phyloP scores from a whole-genome alignment of 2,113 vertebrate species.

The Chaetodon auriga region DNA sequence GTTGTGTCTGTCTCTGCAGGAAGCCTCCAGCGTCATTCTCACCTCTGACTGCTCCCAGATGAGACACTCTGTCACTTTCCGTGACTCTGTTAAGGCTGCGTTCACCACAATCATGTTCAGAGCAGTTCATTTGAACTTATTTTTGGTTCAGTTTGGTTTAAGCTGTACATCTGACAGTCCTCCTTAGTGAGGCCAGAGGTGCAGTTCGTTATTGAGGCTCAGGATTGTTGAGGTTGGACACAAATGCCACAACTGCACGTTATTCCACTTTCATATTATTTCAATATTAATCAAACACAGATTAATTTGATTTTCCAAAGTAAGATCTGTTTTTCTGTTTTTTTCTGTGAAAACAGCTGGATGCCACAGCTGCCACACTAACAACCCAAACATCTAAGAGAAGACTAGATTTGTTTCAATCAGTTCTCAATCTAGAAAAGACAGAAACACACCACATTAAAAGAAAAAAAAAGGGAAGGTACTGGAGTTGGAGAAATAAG shows the following conservation, averaged over 20 bases:
- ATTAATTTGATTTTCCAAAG: no score
- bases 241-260: neutral
- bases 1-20: constrained; percentile 6
- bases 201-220: neutral
- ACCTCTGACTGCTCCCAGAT: constrained; percentile 44
- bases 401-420: no score
- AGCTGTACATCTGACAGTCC: neutral
- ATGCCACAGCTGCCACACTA: no score
- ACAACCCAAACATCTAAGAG: no score
- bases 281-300: no score
- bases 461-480: no score
- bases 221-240: neutral
- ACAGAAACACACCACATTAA: no score
- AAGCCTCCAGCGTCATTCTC: constrained; percentile 32
- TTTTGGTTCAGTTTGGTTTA: neutral
- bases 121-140: neutral
- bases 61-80: constrained; percentile 32
- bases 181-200: no score
- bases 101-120: neutral
- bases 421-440: no score
- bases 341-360: no score
- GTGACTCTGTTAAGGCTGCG: neutral
- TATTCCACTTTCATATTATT: neutral
- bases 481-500: no score
- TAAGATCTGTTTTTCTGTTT: no score